phyloP scores from a whole-genome alignment of 2,888 invertebrate species.

The Diarsia brunnea region DNA sequence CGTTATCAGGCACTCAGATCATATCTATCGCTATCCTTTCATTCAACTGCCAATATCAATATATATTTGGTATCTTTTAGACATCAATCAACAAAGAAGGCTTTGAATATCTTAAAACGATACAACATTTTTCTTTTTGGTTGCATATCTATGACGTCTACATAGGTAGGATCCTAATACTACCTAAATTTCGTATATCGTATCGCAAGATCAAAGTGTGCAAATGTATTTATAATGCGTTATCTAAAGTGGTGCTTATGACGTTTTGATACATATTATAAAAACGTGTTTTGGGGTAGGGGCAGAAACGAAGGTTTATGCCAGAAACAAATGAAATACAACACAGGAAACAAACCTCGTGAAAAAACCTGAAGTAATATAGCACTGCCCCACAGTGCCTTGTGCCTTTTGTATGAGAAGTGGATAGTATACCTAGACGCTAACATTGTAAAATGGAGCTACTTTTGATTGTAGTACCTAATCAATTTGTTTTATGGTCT shows the following conservation, averaged over 20 bases:
- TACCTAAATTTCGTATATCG: neutral
- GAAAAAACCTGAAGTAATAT: neutral
- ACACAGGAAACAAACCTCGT: neutral
- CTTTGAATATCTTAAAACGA: neutral
- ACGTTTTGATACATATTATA: neutral
- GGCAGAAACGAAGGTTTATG: neutral
- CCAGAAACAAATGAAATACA: neutral
- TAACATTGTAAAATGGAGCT: neutral
- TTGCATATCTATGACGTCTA: neutral
- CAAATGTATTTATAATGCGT: conserved; percentile 1
- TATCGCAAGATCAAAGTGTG: conserved; percentile 1
- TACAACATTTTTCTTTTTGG: neutral
- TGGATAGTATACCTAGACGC: no score
- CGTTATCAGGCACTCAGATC: neutral
- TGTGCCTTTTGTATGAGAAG: no score
- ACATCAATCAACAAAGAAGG: neutral
- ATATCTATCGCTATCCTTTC: neutral
- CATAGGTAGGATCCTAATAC: no score
- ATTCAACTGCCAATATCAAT: neutral
- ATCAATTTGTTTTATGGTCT: neutral
- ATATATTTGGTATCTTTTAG: neutral
- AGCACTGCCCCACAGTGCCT: no score
- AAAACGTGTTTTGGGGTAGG: neutral
- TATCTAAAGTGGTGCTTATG: conserved; percentile 37
- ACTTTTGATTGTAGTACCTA: neutral